Evolutionary conservation across 2,888 invertebrate species (phyloP).

Genomic region (Cataglyphis rosenhaueri): DNA sequence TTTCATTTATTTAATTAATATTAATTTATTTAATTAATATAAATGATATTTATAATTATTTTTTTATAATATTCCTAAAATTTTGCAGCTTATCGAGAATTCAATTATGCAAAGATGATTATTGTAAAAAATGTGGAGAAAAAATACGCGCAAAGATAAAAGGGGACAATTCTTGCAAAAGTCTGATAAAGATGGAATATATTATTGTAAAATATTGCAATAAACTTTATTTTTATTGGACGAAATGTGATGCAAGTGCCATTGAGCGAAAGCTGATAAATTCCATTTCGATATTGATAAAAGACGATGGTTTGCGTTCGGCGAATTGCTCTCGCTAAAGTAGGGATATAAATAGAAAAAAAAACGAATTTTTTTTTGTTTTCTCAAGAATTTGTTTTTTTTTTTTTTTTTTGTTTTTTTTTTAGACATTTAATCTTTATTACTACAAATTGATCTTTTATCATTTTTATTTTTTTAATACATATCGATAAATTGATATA

Average conservation of each 20-base stretch:
- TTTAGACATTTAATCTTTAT: too few relatives aligned
- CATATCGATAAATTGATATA: too few relatives aligned
- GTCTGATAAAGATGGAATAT: background rate
- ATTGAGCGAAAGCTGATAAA: constrained; percentile 13
- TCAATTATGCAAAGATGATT: background rate
- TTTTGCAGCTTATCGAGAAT: background rate
- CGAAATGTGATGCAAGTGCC: background rate
- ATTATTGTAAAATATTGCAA: background rate
- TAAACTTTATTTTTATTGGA: constrained; percentile 34
- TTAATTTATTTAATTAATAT: background rate
- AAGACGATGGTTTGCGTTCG: background rate
- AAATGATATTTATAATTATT: background rate
- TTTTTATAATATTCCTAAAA: background rate
- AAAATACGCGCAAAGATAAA: background rate
- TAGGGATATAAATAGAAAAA: too few relatives aligned
- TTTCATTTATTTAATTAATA: background rate
- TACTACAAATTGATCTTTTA: too few relatives aligned
- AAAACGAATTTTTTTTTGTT: too few relatives aligned
- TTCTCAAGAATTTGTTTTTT: too few relatives aligned
- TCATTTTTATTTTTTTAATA: too few relatives aligned
- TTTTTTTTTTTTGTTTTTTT: too few relatives aligned
- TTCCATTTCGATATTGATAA: constrained; percentile 26
- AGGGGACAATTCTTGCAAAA: background rate
- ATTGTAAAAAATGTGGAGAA: background rate
- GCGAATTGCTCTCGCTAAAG: constrained; percentile 25